Percentiles rank a stretch among this genome's conserved stretches.
phyloP scores from a whole-genome alignment of 2,888 invertebrate genomes.

The Sphaerophoria rueppellii region DNA sequence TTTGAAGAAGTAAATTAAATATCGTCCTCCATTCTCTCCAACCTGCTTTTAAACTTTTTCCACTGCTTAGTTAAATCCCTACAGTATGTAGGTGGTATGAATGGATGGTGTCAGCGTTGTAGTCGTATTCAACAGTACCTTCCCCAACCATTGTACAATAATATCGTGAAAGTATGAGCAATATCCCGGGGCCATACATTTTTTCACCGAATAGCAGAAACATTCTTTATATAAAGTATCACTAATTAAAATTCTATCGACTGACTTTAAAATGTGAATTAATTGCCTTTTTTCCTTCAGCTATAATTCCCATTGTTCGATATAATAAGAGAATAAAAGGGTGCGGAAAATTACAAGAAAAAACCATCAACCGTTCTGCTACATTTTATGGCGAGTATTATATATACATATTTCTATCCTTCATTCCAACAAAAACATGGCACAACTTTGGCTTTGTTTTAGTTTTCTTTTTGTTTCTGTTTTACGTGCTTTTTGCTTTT shows the following conservation, averaged over 20 bases:
- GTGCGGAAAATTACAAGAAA: constrained; percentile 34
- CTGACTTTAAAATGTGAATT: constrained; percentile 64
- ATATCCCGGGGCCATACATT: constrained; percentile 37
- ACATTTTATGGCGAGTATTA: constrained; percentile 35
- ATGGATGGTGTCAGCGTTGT: no score
- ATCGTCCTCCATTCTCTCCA: background rate
- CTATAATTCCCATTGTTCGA: constrained; percentile 61
- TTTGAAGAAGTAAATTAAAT: constrained; percentile 56
- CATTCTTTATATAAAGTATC: constrained; percentile 39
- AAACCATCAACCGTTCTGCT: constrained; percentile 44
- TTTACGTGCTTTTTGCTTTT: background rate
- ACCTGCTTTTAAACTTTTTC: background rate
- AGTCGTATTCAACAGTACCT: background rate
- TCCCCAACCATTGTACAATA: background rate
- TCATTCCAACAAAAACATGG: constrained; percentile 13
- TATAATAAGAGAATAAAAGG: constrained; percentile 55
- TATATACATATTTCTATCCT: constrained; percentile 32
- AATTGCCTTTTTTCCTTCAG: constrained; percentile 66
- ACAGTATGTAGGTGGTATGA: background rate
- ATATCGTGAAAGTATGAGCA: background rate
- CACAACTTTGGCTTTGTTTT: constrained; percentile 18
- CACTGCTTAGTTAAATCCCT: background rate
- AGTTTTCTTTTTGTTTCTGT: background rate
- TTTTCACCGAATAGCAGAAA: constrained; percentile 15
- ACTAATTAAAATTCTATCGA: constrained; percentile 66